Percentiles rank a stretch among this genome's conserved stretches.
Evolutionary conservation across 35 echinoderm and acorn worm genomes (phyloP).

Genomic region (Patiria miniata): DNA sequence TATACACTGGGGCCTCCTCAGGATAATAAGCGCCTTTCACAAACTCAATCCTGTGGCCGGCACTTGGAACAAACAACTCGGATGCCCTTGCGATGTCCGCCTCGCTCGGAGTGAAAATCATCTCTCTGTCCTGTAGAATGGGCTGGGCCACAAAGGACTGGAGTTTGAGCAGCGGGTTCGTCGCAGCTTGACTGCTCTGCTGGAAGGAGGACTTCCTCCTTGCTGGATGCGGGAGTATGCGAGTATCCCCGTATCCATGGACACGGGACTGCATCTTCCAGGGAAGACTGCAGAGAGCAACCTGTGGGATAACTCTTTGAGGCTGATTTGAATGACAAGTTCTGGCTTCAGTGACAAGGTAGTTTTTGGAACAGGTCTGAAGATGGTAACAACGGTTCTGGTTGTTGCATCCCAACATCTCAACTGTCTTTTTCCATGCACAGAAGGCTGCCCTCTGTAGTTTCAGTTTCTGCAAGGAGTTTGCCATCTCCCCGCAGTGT

Average conservation of each 20-base stretch:
- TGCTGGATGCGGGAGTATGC: neutral
- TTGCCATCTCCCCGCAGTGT: too few species aligned
- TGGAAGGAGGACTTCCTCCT: neutral
- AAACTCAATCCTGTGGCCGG: conserved; percentile 35
- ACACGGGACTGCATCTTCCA: neutral
- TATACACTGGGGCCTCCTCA: conserved; percentile 52
- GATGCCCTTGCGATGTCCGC: neutral
- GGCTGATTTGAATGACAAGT: too few species aligned
- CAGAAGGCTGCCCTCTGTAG: too few species aligned
- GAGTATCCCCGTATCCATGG: neutral
- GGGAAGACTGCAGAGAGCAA: too few species aligned
- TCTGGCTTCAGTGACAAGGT: too few species aligned
- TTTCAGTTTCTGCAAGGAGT: too few species aligned
- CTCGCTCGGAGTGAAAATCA: conserved; percentile 2
- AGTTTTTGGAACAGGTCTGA: too few species aligned
- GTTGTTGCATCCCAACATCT: too few species aligned
- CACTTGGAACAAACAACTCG: conserved; percentile 18
- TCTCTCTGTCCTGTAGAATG: neutral
- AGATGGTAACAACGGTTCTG: too few species aligned
- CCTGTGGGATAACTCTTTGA: too few species aligned
- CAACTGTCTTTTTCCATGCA: too few species aligned
- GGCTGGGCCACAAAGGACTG: neutral
- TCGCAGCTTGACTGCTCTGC: neutral
- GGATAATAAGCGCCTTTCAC: conserved; percentile 52
- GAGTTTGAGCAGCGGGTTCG: neutral